Conservation (phyloP, 2,888 invertebrate genomes). For the Cosmorhoe ocellata region DNA sequence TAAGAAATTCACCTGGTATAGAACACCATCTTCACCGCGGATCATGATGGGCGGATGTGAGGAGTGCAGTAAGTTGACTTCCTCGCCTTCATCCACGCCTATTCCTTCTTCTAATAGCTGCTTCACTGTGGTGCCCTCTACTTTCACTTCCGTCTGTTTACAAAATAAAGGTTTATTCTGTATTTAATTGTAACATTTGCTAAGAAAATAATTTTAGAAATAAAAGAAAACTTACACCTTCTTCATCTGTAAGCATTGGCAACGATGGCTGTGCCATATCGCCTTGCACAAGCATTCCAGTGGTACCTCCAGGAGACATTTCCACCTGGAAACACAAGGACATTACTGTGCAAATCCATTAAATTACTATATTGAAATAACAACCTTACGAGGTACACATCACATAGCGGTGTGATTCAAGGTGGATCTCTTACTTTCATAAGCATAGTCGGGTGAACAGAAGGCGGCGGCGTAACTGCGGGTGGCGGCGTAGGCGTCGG, state of each 20-base stretch:
- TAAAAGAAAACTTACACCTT: slow-evolving; percentile 61
- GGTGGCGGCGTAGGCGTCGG: slow-evolving; percentile 36
- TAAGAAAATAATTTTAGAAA: no score
- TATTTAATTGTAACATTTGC: no score
- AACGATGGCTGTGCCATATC: slow-evolving; percentile 73
- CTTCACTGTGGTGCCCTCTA: slow-evolving; percentile 83
- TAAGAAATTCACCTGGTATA: slow-evolving; percentile 83
- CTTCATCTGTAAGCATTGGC: slow-evolving; percentile 74
- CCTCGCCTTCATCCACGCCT: slow-evolving; percentile 68
- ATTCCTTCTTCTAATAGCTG: slow-evolving; percentile 74
- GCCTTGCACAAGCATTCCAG: slow-evolving; percentile 82
- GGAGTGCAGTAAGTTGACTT: slow-evolving; percentile 61
- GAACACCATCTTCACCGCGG: slow-evolving; percentile 91
- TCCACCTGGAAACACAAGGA: slow-evolving; percentile 53
- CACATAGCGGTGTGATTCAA: no score
- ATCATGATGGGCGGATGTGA: slow-evolving; percentile 87
- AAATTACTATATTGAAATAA: neutral
- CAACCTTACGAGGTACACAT: no score
- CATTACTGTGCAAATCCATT: no score
- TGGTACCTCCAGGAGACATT: slow-evolving; percentile 85
- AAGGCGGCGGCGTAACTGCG: slow-evolving; percentile 31
- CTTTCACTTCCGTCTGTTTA: slow-evolving; percentile 69
- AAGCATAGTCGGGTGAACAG: slow-evolving; percentile 54
- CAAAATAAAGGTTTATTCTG: neutral
- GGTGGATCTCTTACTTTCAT: slow-evolving; percentile 77